Conservation (phyloP, 2,888 invertebrate species). For the Caenorhabditis sp. region DNA sequence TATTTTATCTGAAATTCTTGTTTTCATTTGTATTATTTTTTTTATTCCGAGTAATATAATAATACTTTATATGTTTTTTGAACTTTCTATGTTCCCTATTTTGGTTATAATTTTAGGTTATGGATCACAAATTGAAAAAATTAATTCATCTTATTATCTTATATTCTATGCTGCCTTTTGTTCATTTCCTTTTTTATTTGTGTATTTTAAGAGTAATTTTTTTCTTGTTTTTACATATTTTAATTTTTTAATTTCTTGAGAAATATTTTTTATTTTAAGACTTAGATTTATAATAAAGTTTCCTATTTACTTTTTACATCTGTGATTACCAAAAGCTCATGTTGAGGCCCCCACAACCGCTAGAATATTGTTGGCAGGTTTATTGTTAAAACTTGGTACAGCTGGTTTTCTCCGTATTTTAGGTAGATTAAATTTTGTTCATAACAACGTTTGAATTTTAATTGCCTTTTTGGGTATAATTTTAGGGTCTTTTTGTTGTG, state of each 20-base stretch:
- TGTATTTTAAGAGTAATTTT: conserved; percentile 52
- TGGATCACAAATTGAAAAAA: conserved; percentile 61
- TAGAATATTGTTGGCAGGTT: conserved; percentile 58
- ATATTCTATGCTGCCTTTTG: conserved; percentile 61
- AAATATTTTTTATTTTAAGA: conserved; percentile 56
- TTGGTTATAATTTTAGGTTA: conserved; percentile 57
- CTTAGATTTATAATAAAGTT: conserved; percentile 54
- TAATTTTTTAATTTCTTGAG: conserved; percentile 51
- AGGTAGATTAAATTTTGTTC: conserved; percentile 50
- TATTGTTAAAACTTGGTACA: conserved; percentile 59
- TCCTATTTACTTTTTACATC: conserved; percentile 76
- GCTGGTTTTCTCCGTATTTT: conserved; percentile 60
- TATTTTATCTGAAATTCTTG: conserved; percentile 46
- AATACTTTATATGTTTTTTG: conserved; percentile 61
- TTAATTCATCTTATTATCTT: conserved; percentile 60
- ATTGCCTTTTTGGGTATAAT: conserved; percentile 56
- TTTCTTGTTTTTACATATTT: conserved; percentile 47
- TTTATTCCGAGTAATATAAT: conserved; percentile 59
- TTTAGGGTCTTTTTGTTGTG: conserved; percentile 54
- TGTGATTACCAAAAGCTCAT: conserved; percentile 62
- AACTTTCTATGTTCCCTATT: conserved; percentile 59
- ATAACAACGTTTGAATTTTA: conserved; percentile 51
- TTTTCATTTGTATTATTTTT: conserved; percentile 54
- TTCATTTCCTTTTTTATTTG: conserved; percentile 59
- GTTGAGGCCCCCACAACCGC: conserved; percentile 63